Conservation (phyloP, 2,113 vertebrate genomes). For the Cinclus cinclus region DNA sequence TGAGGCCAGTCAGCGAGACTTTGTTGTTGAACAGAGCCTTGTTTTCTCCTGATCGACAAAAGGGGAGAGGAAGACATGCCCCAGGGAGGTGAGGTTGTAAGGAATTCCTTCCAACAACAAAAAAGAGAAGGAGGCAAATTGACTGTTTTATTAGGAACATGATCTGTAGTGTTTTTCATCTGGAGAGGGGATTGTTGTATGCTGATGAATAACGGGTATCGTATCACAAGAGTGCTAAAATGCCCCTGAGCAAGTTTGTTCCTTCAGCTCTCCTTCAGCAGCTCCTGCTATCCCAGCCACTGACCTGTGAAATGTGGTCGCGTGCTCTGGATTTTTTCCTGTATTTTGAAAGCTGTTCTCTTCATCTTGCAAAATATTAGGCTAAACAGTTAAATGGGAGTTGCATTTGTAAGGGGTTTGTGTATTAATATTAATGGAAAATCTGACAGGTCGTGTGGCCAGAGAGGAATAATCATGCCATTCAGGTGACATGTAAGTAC, state of each 20-base stretch:
- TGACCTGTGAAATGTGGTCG: constrained; percentile 62
- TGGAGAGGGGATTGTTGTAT: constrained; percentile 51
- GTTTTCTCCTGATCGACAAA: constrained; percentile 8
- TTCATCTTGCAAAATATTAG: neutral
- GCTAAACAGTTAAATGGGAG: constrained; percentile 24
- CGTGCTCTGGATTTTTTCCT: constrained; percentile 1
- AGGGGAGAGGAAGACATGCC: neutral
- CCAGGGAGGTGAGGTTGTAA: constrained; percentile 8
- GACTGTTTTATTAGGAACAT: constrained; percentile 66
- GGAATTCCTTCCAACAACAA: constrained; percentile 39
- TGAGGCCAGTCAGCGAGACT: neutral
- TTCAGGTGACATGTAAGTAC: neutral
- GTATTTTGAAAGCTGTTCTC: constrained; percentile 53
- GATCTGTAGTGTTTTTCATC: constrained; percentile 60
- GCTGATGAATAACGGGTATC: constrained; percentile 60
- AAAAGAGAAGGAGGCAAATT: constrained; percentile 58
- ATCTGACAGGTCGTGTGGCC: rapidly evolving
- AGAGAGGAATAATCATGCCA: neutral
- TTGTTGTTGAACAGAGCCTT: constrained; percentile 11
- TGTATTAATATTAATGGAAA: constrained; percentile 28
- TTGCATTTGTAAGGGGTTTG: neutral
- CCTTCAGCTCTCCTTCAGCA: constrained; percentile 53
- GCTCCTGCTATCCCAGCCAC: constrained; percentile 25
- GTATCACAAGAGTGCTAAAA: constrained; percentile 64
- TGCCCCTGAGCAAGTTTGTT: constrained; percentile 49